phyloP scores from a whole-genome alignment of 2,113 vertebrate genomes.

The Pollachius pollachius region DNA sequence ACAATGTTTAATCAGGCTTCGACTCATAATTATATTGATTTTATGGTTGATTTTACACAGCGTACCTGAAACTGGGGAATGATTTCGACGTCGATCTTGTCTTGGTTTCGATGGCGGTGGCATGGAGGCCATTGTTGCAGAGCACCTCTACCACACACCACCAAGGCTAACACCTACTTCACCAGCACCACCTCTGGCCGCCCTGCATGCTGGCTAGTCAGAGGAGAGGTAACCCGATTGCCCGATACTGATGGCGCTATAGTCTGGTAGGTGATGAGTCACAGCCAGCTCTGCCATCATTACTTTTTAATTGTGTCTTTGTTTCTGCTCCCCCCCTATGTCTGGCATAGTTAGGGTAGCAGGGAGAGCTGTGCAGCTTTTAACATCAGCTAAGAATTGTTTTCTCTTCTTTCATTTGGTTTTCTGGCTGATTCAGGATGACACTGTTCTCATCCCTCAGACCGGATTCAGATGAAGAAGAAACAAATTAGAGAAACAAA shows the following conservation, averaged over 20 bases:
- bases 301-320: constrained; percentile 57
- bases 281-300: constrained; percentile 43
- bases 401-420: constrained; percentile 61
- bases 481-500: constrained; percentile 34
- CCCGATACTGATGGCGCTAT: constrained; percentile 38
- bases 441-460: constrained; percentile 31
- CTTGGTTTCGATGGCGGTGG: too few species aligned
- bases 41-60: too few species aligned
- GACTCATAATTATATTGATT: too few species aligned
- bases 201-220: not conserved
- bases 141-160: too few species aligned
- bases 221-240: not conserved
- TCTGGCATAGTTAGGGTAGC: constrained; percentile 15
- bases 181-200: too few species aligned
- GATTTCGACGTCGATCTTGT: too few species aligned
- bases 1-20: too few species aligned
- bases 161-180: too few species aligned
- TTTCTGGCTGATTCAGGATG: not conserved
- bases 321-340: constrained; percentile 39
- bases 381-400: constrained; percentile 26
- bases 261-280: constrained; percentile 57
- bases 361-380: constrained; percentile 1
- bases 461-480: constrained; percentile 26
- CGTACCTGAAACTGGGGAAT: too few species aligned
- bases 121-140: too few species aligned